These are phyloP conservation scores for Eilema sororculum DNA, from an alignment of 2,888 invertebrate genomes.

Conservation along the genomic window DNA sequence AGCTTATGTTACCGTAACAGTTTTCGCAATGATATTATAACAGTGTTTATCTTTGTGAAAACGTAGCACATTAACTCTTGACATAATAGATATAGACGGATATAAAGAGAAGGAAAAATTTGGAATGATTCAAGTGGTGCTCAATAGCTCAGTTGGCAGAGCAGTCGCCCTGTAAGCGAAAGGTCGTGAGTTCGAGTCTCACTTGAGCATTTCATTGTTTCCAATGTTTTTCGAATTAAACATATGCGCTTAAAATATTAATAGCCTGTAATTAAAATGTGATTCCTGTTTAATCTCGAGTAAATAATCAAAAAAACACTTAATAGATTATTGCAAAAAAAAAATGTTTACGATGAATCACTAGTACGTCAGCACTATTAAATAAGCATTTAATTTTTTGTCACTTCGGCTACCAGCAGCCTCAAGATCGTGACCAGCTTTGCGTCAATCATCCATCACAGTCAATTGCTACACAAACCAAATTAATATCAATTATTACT, in stretches of 20 bases:
- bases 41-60: neutral
- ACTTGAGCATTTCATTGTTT: too few relatives aligned
- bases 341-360: neutral
- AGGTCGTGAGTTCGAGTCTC: too few relatives aligned
- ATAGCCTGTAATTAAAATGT: neutral
- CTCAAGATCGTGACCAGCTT: constrained; percentile 35
- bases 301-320: constrained; percentile 9
- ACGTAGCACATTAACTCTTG: neutral
- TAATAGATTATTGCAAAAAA: constrained; percentile 13
- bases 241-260: neutral
- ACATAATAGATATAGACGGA: too few relatives aligned
- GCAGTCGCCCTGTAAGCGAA: too few relatives aligned
- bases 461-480: constrained; percentile 36
- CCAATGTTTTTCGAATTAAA: too few relatives aligned
- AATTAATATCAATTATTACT: constrained; percentile 31
- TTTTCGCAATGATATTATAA: neutral
- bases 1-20: neutral
- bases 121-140: too few relatives aligned
- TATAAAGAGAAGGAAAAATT: too few relatives aligned
- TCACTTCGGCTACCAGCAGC: constrained; percentile 6
- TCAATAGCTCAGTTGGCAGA: too few relatives aligned
- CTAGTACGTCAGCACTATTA: constrained; percentile 10
- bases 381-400: constrained; percentile 9
- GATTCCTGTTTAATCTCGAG: neutral
- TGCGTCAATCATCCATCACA: constrained; percentile 27